Evolutionary conservation across 2,797 vertebrate species (phyloP).

Genomic region (Thunnus albacares): DNA sequence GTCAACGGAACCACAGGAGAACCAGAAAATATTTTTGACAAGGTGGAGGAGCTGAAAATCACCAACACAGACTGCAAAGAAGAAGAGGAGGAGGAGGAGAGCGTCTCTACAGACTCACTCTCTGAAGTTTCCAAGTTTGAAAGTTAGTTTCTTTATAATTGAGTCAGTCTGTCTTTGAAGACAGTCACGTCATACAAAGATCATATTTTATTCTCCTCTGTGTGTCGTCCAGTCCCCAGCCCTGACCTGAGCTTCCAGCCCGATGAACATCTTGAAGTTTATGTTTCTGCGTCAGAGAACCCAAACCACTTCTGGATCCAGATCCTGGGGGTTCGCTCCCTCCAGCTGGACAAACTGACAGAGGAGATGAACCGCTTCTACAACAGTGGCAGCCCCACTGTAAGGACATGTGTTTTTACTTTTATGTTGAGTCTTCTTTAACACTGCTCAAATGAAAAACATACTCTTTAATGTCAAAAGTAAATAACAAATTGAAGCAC

Average conservation of each 20-base stretch:
- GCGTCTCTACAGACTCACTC: slow-evolving; percentile 64
- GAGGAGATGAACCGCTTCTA: slow-evolving; percentile 92
- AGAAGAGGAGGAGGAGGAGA: slow-evolving; percentile 57
- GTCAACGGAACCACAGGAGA: slow-evolving; percentile 29
- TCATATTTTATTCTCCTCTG: neutral
- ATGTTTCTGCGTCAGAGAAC: slow-evolving; percentile 90
- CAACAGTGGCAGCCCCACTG: slow-evolving; percentile 60
- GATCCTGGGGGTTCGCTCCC: slow-evolving; percentile 90
- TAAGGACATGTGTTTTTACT: slow-evolving; percentile 56
- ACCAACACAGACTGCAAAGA: slow-evolving; percentile 24
- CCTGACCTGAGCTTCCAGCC: slow-evolving; percentile 92
- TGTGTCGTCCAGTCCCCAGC: slow-evolving; percentile 88
- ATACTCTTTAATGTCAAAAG: neutral
- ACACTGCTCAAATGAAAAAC: too few species aligned
- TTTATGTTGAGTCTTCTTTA: too few species aligned
- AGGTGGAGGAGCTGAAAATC: slow-evolving; percentile 30
- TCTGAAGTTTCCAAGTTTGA: slow-evolving; percentile 88
- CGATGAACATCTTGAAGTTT: slow-evolving; percentile 92
- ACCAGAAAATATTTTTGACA: neutral
- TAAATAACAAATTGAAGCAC: neutral
- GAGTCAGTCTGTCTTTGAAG: too few species aligned
- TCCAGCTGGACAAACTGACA: slow-evolving; percentile 91
- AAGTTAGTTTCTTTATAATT: slow-evolving; percentile 79
- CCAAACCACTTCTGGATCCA: slow-evolving; percentile 96
- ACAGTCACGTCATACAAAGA: too few species aligned